phyloP scores from a whole-genome alignment of 1,140 invertebrate species.

The Drosophila parabipectinata region DNA sequence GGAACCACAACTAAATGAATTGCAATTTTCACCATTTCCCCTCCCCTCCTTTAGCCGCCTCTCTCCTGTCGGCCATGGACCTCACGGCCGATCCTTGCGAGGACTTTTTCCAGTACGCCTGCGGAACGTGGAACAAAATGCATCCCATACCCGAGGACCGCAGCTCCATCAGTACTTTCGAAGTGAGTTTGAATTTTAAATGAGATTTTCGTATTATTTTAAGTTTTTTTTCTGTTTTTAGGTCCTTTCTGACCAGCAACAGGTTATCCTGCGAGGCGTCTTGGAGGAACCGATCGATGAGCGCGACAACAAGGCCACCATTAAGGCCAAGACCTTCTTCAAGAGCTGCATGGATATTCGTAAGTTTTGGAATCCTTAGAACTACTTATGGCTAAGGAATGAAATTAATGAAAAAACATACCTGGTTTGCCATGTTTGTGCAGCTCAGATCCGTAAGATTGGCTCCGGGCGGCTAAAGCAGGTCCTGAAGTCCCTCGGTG shows the following conservation, averaged over 20 bases:
- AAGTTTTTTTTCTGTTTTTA: slow-evolving; percentile 2
- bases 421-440: background rate
- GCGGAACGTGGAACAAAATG: slow-evolving; percentile 94
- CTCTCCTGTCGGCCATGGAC: slow-evolving; percentile 94
- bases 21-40: background rate
- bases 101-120: slow-evolving; percentile 96
- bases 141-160: slow-evolving; percentile 95
- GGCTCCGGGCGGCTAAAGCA: slow-evolving; percentile 88
- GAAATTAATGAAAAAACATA: background rate
- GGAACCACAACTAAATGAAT: background rate
- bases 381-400: background rate
- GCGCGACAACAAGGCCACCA: slow-evolving; percentile 89
- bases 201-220: background rate
- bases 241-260: slow-evolving; percentile 93
- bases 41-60: slow-evolving; percentile 87
- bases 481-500: slow-evolving; percentile 87
- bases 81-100: slow-evolving; percentile 91
- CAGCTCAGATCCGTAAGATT: slow-evolving; percentile 89
- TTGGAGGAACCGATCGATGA: slow-evolving; percentile 88
- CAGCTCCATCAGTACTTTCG: slow-evolving; percentile 94
- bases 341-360: slow-evolving; percentile 94
- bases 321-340: slow-evolving; percentile 93
- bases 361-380: slow-evolving; percentile 85
- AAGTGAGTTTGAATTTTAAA: slow-evolving; percentile 84
- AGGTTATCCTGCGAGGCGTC: slow-evolving; percentile 92